phyloP scores from a whole-genome alignment of 2,888 invertebrate genomes.

The Dioctria linearis region DNA sequence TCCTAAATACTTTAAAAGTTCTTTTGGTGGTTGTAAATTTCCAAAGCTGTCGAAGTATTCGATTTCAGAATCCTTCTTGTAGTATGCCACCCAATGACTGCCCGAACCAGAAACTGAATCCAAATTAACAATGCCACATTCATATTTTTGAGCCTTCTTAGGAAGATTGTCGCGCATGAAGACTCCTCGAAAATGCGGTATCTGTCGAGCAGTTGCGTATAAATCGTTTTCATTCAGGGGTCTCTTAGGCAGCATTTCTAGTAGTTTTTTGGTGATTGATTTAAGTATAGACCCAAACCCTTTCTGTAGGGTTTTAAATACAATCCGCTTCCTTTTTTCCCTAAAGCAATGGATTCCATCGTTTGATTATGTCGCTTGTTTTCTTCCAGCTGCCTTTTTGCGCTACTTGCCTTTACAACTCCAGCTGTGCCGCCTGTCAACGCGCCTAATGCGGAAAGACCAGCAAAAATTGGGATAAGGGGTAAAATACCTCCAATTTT shows the following conservation, averaged over 20 bases:
- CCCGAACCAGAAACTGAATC: constrained; percentile 62
- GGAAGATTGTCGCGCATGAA: neutral
- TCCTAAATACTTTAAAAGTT: no score
- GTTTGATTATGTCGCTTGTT: no score
- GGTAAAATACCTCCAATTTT: constrained; percentile 60
- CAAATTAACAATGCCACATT: constrained; percentile 59
- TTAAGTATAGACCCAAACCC: neutral
- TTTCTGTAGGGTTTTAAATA: neutral
- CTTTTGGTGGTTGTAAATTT: neutral
- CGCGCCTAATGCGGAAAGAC: constrained; percentile 46
- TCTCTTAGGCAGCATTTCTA: neutral
- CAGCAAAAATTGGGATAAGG: constrained; percentile 57
- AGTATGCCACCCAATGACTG: constrained; percentile 67
- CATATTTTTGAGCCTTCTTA: neutral
- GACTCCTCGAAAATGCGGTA: no score
- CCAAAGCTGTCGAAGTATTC: constrained; percentile 63
- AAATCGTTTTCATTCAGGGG: neutral
- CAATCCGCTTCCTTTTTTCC: neutral
- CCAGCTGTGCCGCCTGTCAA: neutral
- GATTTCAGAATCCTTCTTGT: constrained; percentile 62
- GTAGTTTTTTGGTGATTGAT: neutral
- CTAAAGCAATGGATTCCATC: neutral
- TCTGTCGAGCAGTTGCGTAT: neutral
- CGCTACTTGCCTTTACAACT: constrained; percentile 56
- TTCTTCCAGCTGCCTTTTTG: neutral